A percentile compares a stretch with the other conserved stretches of the same genome.
Evolutionary conservation across 2,113 vertebrate genomes (phyloP).

Genomic region (Thalassarche chlororhynchos): DNA sequence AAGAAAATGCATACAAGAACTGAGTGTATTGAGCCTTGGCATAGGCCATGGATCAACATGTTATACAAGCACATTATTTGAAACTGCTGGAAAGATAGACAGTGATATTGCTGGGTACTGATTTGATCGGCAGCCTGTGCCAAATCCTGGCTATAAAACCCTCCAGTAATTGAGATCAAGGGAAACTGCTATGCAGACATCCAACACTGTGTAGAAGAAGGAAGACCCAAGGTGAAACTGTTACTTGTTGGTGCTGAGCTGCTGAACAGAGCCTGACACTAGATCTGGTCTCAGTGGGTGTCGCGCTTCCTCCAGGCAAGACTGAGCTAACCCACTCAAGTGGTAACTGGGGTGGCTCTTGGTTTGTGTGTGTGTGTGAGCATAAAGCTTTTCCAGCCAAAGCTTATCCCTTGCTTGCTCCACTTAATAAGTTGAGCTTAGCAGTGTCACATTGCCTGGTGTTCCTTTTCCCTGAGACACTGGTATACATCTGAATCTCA

Average conservation of each 20-base stretch:
- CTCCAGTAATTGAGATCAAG: background rate
- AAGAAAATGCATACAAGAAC: background rate
- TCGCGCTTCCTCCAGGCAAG: background rate
- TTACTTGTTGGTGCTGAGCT: background rate
- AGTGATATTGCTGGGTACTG: background rate
- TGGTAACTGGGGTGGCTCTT: background rate
- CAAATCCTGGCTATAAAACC: background rate
- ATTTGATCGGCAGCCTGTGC: background rate
- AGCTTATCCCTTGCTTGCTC: background rate
- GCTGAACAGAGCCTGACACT: background rate
- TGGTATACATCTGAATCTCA: background rate
- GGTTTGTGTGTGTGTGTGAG: background rate
- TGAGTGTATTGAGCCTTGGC: background rate
- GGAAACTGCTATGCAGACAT: background rate
- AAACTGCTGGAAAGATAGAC: background rate
- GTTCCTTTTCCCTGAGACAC: background rate
- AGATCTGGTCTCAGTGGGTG: background rate
- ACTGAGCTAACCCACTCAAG: background rate
- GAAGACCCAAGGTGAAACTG: background rate
- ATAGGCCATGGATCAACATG: background rate
- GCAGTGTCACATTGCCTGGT: background rate
- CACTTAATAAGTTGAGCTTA: background rate
- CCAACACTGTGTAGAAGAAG: background rate
- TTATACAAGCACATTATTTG: background rate
- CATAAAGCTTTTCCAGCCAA: background rate